Conservation (phyloP, 35 echinoderm and acorn worm genomes). For the Heliocidaris erythrogramma region DNA sequence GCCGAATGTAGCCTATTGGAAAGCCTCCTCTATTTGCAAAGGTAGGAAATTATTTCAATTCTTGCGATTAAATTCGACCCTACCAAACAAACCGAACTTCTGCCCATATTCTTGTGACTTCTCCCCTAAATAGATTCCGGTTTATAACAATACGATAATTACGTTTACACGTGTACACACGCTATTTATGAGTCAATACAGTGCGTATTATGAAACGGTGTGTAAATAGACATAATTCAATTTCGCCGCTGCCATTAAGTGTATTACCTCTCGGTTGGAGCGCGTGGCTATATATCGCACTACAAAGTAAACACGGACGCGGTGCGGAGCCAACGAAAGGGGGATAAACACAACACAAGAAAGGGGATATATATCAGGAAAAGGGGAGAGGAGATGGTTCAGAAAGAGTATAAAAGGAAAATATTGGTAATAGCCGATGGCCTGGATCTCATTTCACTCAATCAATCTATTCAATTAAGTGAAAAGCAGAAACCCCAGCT, state of each 20-base stretch:
- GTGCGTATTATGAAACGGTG: conserved; percentile 38
- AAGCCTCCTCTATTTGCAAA: not conserved
- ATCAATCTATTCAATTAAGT: conserved; percentile 52
- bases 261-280: conserved; percentile 30
- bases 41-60: conserved; percentile 22
- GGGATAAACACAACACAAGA: not conserved
- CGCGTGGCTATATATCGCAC: conserved; percentile 20
- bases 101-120: conserved; percentile 23
- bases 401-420: not conserved
- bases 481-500: conserved; percentile 8
- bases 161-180: conserved; percentile 47
- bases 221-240: conserved; percentile 48
- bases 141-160: conserved; percentile 39
- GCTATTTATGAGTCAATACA: conserved; percentile 49
- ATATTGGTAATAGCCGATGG: conserved; percentile 46
- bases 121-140: conserved; percentile 7
- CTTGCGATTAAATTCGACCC: conserved; percentile 13
- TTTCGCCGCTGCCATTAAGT: conserved; percentile 31
- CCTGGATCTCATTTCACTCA: conserved; percentile 25
- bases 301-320: conserved; percentile 37
- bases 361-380: not conserved
- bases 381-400: not conserved
- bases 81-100: conserved; percentile 14
- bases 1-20: not conserved
- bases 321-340: conserved; percentile 33